Evolutionary conservation across 2,113 vertebrate genomes (phyloP).

Genomic region (Pseudopipra pipra): DNA sequence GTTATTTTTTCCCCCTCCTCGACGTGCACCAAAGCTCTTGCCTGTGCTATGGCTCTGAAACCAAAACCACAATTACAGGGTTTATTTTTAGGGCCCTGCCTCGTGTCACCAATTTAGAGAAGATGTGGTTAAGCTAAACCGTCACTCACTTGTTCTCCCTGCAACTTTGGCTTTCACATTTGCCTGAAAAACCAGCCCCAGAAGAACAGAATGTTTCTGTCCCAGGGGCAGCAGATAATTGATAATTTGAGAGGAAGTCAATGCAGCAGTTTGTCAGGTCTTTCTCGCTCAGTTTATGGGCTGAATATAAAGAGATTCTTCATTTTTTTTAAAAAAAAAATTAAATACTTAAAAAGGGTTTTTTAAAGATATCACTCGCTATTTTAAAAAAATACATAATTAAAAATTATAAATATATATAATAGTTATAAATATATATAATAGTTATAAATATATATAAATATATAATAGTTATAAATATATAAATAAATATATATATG

Average conservation of each 20-base stretch:
- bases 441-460: no score
- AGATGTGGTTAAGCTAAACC: conserved; percentile 70
- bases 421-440: no score
- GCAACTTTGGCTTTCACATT: conserved; percentile 10
- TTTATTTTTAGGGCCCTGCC: conserved; percentile 67
- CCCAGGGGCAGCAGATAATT: background rate
- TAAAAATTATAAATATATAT: no score
- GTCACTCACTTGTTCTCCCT: conserved; percentile 39
- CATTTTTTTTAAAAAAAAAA: background rate
- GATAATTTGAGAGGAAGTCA: background rate
- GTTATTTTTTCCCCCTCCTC: background rate
- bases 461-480: no score
- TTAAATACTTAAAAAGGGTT: background rate
- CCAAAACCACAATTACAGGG: conserved; percentile 63
- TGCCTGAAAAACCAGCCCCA: conserved; percentile 28
- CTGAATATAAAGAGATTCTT: background rate
- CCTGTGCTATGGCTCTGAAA: conserved; percentile 19
- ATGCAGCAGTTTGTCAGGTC: background rate
- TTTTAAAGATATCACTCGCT: background rate
- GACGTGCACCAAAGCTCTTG: background rate
- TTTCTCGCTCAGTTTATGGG: background rate
- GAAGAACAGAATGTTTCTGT: conserved; percentile 19
- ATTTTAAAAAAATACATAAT: no score
- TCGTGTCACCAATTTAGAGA: conserved; percentile 67
- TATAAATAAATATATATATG: no score